Evolutionary conservation across 2,888 invertebrate genomes (phyloP), one percentile per base, ranked within the genome.

Genomic region (Osmoderma eremita): DNA sequence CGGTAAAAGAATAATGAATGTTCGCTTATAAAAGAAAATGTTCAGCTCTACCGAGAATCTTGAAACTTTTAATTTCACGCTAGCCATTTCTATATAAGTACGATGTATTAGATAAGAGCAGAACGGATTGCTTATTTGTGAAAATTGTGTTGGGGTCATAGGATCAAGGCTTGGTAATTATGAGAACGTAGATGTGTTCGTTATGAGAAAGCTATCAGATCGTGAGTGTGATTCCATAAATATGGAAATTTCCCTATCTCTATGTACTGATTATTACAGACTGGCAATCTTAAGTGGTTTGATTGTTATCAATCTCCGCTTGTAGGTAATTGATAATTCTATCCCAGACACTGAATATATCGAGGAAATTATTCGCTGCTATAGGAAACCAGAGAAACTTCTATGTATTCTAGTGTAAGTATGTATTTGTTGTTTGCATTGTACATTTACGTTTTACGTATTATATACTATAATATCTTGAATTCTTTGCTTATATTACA

Each of bases 161-260:
- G 45, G 58, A 45, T 61, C 58, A 61, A 45, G 30, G 12, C 58
- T 12, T n/a, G 30, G 17, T 61, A 61, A 61, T 61, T 61, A 36
- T 61, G 58, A 13, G 58, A 61, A 58, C 39, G 42, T 42, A 42
- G 8, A 45, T 58, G 24, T 30, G 30, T 61, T 61, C 30, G 42
- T 61, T 61, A 61, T 61, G 58, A 61, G 58, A 61, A 61, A 61
- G 45, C 58, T 61, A 61, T 45, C 58, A 48, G 15, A 61, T 30
- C 58, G 58, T 61, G 58, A 48, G 45, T 45, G 45, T 45, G 45
- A 36, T 45, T 61, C 45, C 30, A 48, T 61, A 61, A 48, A 61
- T 42, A 61, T 61, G 58, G 58, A 61, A 8, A 61, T 61, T 45
- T 61, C 36, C 17, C 18, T 18, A 17, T 30, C 24, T 12, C 58